phyloP scores from a whole-genome alignment of 2,113 vertebrate genomes.

The Merops nubicus region DNA sequence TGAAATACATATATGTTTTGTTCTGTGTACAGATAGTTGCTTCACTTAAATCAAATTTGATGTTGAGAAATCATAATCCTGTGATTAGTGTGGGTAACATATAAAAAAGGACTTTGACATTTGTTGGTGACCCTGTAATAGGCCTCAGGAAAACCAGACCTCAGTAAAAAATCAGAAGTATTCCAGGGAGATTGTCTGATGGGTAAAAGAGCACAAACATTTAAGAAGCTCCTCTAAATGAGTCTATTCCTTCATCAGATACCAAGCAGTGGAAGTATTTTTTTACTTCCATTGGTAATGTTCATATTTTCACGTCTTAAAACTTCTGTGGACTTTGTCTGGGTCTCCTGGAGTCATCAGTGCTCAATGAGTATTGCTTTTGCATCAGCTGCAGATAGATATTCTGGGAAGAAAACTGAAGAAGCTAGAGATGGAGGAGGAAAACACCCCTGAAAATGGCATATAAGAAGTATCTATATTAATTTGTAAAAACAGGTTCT shows the following conservation, averaged over 20 bases:
- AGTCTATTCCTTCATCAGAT: background rate
- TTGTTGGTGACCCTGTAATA: background rate
- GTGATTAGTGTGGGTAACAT: background rate
- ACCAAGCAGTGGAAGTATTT: background rate
- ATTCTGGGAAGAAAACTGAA: background rate
- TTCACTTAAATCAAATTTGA: background rate
- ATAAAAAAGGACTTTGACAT: background rate
- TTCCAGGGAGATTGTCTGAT: background rate
- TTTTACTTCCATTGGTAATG: background rate
- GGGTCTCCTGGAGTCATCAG: background rate
- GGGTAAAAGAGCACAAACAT: background rate
- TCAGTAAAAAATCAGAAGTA: background rate
- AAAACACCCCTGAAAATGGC: background rate
- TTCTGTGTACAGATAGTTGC: background rate
- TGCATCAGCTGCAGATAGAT: background rate
- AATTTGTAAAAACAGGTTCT: background rate
- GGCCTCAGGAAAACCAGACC: background rate
- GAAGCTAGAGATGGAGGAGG: background rate
- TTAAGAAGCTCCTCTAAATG: background rate
- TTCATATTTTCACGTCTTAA: background rate
- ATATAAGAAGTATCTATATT: background rate
- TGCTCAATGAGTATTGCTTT: background rate
- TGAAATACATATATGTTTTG: background rate
- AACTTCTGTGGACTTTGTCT: background rate
- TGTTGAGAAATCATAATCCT: background rate